Percentiles rank a stretch among this genome's conserved stretches.
Conservation (phyloP, 2,113 vertebrate genomes). For the Scatophagus argus region DNA sequence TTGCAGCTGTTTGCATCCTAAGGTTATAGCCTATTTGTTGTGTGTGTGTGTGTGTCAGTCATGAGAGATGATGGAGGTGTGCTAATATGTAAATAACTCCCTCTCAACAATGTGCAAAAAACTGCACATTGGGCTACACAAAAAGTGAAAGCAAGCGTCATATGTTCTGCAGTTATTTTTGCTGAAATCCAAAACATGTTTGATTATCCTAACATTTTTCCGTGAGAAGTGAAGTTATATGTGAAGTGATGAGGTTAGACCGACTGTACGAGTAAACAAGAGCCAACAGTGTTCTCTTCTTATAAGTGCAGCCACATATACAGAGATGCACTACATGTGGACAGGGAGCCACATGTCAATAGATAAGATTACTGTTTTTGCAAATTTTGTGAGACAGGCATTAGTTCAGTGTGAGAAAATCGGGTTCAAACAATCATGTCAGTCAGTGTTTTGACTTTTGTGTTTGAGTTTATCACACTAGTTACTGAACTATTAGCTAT, state of each 20-base stretch:
- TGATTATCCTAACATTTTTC: not conserved
- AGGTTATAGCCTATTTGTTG: not conserved
- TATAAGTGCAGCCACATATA: no score
- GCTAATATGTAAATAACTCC: not conserved
- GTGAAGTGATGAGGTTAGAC: no score
- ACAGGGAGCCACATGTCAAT: no score
- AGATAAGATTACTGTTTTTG: no score
- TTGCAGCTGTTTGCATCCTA: not conserved
- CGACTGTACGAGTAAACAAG: no score
- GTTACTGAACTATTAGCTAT: not conserved
- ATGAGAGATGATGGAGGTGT: not conserved
- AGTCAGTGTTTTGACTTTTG: not conserved
- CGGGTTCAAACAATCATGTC: not conserved
- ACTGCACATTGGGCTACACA: no score
- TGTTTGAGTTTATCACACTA: not conserved
- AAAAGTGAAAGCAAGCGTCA: not conserved
- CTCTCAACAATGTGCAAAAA: not conserved
- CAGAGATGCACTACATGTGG: no score
- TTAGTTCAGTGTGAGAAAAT: not conserved
- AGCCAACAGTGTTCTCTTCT: no score
- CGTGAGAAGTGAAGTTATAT: not conserved
- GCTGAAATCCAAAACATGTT: no score
- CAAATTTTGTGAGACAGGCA: not conserved
- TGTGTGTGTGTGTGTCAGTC: not conserved
- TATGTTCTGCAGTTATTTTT: not conserved